Percentiles rank a stretch among this genome's conserved stretches.
Conservation (phyloP, 1,140 invertebrate species). For the Pomacea maculata region DNA sequence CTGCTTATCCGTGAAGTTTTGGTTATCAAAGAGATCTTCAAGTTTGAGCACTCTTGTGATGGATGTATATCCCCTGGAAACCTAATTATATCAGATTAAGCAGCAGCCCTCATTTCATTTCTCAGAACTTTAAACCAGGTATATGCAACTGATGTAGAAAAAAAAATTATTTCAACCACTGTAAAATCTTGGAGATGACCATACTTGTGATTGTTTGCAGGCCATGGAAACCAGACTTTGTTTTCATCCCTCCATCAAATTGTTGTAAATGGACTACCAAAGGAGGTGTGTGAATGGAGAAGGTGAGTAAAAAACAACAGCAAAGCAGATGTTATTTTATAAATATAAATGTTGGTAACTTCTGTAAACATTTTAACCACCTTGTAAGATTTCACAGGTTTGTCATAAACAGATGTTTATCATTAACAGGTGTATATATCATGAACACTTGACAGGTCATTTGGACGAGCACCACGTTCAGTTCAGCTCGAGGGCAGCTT, state of each 20-base stretch:
- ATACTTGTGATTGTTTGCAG: slow-evolving; percentile 67
- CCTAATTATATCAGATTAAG: too few relatives aligned
- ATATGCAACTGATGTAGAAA: too few relatives aligned
- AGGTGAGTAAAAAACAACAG: slow-evolving; percentile 66
- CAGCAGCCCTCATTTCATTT: too few relatives aligned
- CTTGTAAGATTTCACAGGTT: not conserved
- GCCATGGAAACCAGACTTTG: slow-evolving; percentile 86
- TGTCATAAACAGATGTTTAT: not conserved
- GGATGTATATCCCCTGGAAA: too few relatives aligned
- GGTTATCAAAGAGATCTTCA: too few relatives aligned
- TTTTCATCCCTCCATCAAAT: slow-evolving; percentile 83
- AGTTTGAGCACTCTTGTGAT: too few relatives aligned
- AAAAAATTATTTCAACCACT: too few relatives aligned
- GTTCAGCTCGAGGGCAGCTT: slow-evolving; percentile 85
- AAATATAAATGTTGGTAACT: not conserved
- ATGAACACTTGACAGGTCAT: slow-evolving; percentile 57
- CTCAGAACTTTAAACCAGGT: too few relatives aligned
- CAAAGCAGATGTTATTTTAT: not conserved
- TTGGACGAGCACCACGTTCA: slow-evolving; percentile 66
- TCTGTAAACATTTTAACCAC: not conserved
- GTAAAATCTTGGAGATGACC: too few relatives aligned
- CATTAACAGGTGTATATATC: slow-evolving; percentile 5
- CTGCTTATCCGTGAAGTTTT: not conserved
- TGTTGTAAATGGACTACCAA: slow-evolving; percentile 80
- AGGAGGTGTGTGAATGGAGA: slow-evolving; percentile 89